These are phyloP conservation scores for Pygmarrhopalites habei DNA, from an alignment of 1,140 invertebrate genomes.

Conservation along the genomic window DNA sequence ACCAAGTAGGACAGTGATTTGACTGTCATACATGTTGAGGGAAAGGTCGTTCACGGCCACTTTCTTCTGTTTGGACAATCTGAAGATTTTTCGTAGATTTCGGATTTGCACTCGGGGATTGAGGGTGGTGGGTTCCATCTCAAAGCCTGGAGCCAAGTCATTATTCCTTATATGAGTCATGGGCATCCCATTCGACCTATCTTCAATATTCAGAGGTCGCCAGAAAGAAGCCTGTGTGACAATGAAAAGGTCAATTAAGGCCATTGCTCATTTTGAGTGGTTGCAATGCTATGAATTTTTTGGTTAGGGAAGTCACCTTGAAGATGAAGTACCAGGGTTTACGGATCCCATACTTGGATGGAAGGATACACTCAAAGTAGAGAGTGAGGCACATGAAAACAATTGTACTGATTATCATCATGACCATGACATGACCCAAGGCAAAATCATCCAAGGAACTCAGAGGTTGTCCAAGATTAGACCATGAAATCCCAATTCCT, in stretches of 20 bases:
- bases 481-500: slow-evolving; percentile 48
- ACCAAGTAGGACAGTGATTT: slow-evolving; percentile 30
- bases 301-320: slow-evolving; percentile 13
- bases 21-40: slow-evolving; percentile 29
- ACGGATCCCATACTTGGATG: slow-evolving; percentile 42
- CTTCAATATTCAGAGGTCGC: background rate
- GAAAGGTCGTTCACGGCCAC: slow-evolving; percentile 15
- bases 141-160: slow-evolving; percentile 3
- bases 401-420: slow-evolving; percentile 56
- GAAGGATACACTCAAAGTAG: slow-evolving; percentile 45
- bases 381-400: slow-evolving; percentile 60
- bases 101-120: slow-evolving; percentile 11
- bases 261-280: too few relatives aligned
- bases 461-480: slow-evolving; percentile 42
- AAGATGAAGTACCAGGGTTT: slow-evolving; percentile 46
- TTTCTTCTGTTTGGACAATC: too few relatives aligned
- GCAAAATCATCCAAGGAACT: slow-evolving; percentile 30
- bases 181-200: background rate
- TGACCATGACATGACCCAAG: slow-evolving; percentile 45
- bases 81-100: slow-evolving; percentile 20
- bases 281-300: too few relatives aligned
- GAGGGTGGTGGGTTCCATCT: slow-evolving; percentile 6
- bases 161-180: background rate
- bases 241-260: background rate
- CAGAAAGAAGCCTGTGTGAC: slow-evolving; percentile 10